phyloP scores from a whole-genome alignment of 1,140 invertebrate species.

The Leucophenga varia region DNA sequence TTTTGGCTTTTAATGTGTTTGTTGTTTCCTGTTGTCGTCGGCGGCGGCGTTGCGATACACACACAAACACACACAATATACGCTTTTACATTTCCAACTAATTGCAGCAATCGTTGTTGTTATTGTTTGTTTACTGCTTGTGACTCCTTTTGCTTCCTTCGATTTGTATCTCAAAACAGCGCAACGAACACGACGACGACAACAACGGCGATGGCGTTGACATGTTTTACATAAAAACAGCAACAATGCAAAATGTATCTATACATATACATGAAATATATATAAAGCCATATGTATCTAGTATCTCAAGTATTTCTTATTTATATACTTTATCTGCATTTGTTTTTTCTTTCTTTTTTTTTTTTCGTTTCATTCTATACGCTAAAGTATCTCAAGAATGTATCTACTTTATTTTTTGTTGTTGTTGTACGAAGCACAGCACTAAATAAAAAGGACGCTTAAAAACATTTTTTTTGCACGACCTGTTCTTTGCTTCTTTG shows the following conservation, averaged over 20 bases:
- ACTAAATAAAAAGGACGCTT: conserved; percentile 38
- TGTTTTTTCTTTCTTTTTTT: no score
- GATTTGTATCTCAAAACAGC: no score
- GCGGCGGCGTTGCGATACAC: no score
- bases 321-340: no score
- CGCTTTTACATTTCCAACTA: conserved; percentile 39
- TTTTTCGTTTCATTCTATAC: no score
- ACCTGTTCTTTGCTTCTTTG: no score
- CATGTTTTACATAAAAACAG: no score
- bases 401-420: no score
- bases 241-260: conserved; percentile 20
- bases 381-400: conserved; percentile 44
- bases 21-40: conserved; percentile 30
- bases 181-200: conserved; percentile 6
- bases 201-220: conserved; percentile 28
- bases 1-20: conserved; percentile 3
- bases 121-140: background rate
- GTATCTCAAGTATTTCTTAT: conserved; percentile 45
- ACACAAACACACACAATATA: no score
- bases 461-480: no score
- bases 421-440: conserved; percentile 33
- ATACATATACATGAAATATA: conserved; percentile 16
- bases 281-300: conserved; percentile 30
- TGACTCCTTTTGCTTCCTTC: no score
- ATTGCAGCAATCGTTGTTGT: conserved; percentile 19